Evolutionary conservation across 2,797 vertebrate genomes (phyloP).

Genomic region (Steatocranus sp.): DNA sequence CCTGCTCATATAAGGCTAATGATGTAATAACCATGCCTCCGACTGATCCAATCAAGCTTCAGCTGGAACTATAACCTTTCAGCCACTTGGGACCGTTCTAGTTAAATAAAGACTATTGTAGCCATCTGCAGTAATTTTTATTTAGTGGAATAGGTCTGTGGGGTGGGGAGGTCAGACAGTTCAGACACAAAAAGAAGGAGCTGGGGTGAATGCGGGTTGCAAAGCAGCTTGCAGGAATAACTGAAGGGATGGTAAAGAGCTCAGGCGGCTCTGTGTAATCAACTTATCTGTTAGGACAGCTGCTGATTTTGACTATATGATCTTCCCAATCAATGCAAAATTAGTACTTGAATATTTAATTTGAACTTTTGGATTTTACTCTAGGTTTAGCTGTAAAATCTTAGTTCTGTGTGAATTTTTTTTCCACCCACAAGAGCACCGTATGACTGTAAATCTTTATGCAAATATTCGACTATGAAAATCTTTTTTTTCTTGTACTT

Average conservation of each 20-base stretch:
- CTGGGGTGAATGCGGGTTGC: background rate
- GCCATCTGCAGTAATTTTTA: background rate
- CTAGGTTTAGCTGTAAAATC: background rate
- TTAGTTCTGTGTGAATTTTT: background rate
- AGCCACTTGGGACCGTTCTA: background rate
- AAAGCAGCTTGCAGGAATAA: background rate
- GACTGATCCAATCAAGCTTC: background rate
- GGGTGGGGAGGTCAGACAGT: background rate
- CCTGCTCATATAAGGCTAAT: background rate
- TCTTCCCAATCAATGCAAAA: background rate
- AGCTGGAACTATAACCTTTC: background rate
- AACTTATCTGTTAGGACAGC: background rate
- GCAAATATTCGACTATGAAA: background rate
- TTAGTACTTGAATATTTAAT: background rate
- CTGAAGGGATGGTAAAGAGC: background rate
- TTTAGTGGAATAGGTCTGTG: background rate
- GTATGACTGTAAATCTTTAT: background rate
- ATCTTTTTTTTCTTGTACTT: background rate
- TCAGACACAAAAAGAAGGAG: background rate
- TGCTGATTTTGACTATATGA: background rate
- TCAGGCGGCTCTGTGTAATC: background rate
- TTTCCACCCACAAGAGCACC: background rate
- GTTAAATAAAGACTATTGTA: background rate
- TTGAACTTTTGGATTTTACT: background rate
- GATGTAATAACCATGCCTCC: background rate